phyloP scores from a whole-genome alignment of 2,113 vertebrate species.

The Chlorodrepanis virens region DNA sequence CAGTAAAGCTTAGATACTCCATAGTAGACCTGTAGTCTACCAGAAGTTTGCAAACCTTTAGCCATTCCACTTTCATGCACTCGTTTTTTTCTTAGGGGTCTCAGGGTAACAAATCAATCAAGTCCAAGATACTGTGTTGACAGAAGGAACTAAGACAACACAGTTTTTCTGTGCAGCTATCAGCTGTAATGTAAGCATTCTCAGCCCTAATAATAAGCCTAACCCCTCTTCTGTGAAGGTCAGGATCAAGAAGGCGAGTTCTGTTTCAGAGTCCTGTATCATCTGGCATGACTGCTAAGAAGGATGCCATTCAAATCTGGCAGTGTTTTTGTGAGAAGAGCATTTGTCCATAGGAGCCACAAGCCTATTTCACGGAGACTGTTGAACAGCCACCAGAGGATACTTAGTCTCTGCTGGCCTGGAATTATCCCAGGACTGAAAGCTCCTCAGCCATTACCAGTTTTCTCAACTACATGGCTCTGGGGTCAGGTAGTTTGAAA shows the following conservation, averaged over 20 bases:
- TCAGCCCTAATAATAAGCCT: conserved; percentile 34
- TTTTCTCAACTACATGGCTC: background rate
- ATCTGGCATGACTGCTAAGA: conserved; percentile 23
- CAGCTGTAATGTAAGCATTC: conserved; percentile 5
- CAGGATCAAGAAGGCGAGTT: conserved; percentile 14
- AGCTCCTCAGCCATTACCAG: background rate
- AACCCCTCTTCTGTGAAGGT: conserved; percentile 19
- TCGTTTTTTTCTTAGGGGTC: background rate
- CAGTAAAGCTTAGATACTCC: background rate
- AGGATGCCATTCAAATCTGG: conserved; percentile 41
- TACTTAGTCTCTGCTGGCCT: conserved; percentile 30
- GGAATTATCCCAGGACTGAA: conserved; percentile 6
- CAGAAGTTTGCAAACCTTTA: background rate
- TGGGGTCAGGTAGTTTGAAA: background rate
- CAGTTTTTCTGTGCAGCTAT: conserved; percentile 1
- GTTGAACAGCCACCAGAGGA: conserved; percentile 5
- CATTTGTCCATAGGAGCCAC: conserved; percentile 36
- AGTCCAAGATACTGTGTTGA: background rate
- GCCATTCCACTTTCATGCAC: background rate
- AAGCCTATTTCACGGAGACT: conserved; percentile 42
- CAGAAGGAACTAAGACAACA: conserved; percentile 1
- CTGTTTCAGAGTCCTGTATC: conserved; percentile 25
- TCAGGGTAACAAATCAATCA: conserved; percentile 4
- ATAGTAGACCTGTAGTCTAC: background rate
- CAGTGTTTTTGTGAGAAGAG: conserved; percentile 31